Conservation (phyloP, 2,888 invertebrate genomes). For the Pristionchus japonicus region DNA sequence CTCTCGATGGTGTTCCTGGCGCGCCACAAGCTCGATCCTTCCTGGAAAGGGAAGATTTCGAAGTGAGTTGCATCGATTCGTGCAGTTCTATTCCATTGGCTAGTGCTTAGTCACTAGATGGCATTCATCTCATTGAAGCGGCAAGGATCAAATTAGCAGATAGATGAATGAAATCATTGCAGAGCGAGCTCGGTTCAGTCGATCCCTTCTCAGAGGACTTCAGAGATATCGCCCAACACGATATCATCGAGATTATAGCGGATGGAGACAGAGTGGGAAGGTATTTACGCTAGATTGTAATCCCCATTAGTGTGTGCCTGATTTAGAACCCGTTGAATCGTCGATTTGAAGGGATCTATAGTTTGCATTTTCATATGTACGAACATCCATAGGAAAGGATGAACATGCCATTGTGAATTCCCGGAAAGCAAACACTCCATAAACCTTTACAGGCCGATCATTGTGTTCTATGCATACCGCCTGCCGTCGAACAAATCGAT, state of each 20-base stretch:
- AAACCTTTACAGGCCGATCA: constrained; percentile 84
- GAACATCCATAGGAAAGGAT: neutral
- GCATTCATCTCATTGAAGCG: neutral
- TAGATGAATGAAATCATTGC: neutral
- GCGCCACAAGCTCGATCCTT: constrained; percentile 59
- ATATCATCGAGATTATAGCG: constrained; percentile 87
- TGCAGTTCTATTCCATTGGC: neutral
- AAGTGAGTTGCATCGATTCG: constrained; percentile 45
- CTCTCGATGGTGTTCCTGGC: constrained; percentile 25
- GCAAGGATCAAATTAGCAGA: neutral
- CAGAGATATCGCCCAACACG: constrained; percentile 83
- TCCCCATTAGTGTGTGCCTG: neutral
- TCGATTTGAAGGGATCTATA: neutral
- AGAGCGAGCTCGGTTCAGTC: constrained; percentile 50
- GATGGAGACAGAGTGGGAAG: constrained; percentile 74
- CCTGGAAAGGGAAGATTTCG: constrained; percentile 64
- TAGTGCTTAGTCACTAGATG: constrained; percentile 3
- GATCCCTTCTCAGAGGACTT: constrained; percentile 66
- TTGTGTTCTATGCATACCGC: constrained; percentile 94
- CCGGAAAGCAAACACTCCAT: neutral
- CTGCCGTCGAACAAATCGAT: constrained; percentile 86
- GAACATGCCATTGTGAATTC: neutral
- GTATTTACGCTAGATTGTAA: constrained; percentile 49
- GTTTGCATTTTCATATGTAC: neutral
- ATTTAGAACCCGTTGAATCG: neutral